phyloP scores from a whole-genome alignment of 2,797 vertebrate species.

The Argyrosomus regius region DNA sequence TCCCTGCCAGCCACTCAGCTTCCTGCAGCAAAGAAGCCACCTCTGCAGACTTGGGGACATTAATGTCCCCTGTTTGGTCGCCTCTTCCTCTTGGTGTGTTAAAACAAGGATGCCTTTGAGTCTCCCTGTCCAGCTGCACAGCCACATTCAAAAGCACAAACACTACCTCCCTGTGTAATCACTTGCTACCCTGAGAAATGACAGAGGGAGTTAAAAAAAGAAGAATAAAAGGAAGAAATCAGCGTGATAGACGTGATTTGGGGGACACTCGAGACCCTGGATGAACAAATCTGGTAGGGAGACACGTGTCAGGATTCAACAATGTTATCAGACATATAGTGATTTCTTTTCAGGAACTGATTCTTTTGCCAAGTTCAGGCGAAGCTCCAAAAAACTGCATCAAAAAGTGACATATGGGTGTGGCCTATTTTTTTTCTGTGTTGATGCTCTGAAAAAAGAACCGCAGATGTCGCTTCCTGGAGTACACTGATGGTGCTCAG shows the following conservation, averaged over 20 bases:
- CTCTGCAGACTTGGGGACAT: slow-evolving; percentile 80
- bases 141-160: slow-evolving; percentile 79
- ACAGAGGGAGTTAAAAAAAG: slow-evolving; percentile 57
- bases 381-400: slow-evolving; percentile 23
- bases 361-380: slow-evolving; percentile 30
- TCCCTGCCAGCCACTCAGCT: slow-evolving; percentile 73
- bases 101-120: slow-evolving; percentile 88
- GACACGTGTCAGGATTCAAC: slow-evolving; percentile 38
- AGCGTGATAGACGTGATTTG: slow-evolving; percentile 52
- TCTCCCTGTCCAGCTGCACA: slow-evolving; percentile 84
- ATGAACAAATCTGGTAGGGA: slow-evolving; percentile 29
- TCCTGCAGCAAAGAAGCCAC: slow-evolving; percentile 80
- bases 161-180: slow-evolving; percentile 84
- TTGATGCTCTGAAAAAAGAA: slow-evolving; percentile 51
- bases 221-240: slow-evolving; percentile 56
- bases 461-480: slow-evolving; percentile 66
- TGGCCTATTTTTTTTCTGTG: slow-evolving; percentile 42
- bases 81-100: slow-evolving; percentile 79
- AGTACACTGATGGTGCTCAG: slow-evolving; percentile 66
- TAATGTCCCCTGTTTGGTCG: slow-evolving; percentile 82
- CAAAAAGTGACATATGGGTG: slow-evolving; percentile 44
- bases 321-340: slow-evolving; percentile 21
- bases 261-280: slow-evolving; percentile 21
- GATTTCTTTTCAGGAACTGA: slow-evolving; percentile 34
- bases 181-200: slow-evolving; percentile 68